These are phyloP conservation scores for Dolichotis patagonum DNA, from an alignment of 2,113 vertebrate species.

Conservation along the genomic window DNA sequence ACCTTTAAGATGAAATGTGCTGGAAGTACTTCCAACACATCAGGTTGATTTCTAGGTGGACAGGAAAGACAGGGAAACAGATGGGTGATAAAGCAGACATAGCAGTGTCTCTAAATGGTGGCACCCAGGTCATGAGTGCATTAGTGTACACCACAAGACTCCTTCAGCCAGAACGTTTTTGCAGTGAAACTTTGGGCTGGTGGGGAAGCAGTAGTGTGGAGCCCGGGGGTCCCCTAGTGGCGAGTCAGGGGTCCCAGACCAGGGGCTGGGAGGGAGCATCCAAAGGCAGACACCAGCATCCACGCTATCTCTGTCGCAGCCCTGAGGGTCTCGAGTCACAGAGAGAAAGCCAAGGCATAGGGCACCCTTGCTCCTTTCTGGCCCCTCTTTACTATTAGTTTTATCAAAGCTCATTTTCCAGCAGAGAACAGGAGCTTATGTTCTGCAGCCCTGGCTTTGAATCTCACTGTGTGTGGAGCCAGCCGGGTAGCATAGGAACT, in stretches of 20 bases:
- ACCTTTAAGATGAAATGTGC: neutral
- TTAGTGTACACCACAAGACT: neutral
- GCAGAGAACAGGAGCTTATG: slow-evolving; percentile 70
- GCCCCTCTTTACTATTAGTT: neutral
- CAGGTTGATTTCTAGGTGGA: neutral
- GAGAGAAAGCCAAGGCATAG: neutral
- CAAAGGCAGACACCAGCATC: too few species aligned
- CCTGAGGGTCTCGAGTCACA: too few species aligned
- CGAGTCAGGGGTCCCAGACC: neutral
- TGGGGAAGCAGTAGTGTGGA: neutral
- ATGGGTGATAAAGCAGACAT: accelerated
- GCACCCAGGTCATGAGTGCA: accelerated
- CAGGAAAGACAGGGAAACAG: accelerated
- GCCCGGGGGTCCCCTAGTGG: neutral
- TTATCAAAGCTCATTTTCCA: slow-evolving; percentile 73
- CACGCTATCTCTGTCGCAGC: neutral
- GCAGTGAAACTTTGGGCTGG: neutral
- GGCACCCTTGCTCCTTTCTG: neutral
- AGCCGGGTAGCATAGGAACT: neutral
- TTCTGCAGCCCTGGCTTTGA: neutral
- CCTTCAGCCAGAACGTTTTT: neutral
- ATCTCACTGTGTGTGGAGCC: neutral
- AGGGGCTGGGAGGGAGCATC: neutral
- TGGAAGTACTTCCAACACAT: neutral
- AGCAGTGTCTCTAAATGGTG: neutral